Conservation (phyloP, 1,140 invertebrate genomes). For the Drosophila persimilis region DNA sequence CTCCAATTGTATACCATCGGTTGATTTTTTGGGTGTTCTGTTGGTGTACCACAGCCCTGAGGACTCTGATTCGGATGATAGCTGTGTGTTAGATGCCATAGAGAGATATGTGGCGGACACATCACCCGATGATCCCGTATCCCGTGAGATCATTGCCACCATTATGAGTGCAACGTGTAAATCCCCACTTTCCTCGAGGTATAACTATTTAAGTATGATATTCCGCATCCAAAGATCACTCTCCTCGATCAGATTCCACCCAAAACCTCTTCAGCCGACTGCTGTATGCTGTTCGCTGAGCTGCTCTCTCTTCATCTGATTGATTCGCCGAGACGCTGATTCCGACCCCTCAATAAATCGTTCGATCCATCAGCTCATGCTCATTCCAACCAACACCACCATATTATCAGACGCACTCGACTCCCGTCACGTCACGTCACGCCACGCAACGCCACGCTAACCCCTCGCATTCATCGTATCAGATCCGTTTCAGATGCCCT, state of each 20-base stretch:
- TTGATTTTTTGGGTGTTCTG: slow-evolving; percentile 50
- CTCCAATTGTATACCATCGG: slow-evolving; percentile 39
- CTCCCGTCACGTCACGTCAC: not conserved
- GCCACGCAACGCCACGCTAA: too few relatives aligned
- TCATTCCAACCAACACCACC: slow-evolving; percentile 11
- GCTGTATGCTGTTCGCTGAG: not conserved
- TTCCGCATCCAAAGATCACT: slow-evolving; percentile 43
- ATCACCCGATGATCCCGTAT: slow-evolving; percentile 47
- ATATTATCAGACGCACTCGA: slow-evolving; percentile 18
- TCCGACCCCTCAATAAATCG: not conserved
- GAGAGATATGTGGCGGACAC: slow-evolving; percentile 27
- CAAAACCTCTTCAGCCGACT: too few relatives aligned
- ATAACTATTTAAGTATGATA: slow-evolving; percentile 33
- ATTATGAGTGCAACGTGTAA: slow-evolving; percentile 37
- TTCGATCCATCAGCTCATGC: slow-evolving; percentile 7
- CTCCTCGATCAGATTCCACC: slow-evolving; percentile 15
- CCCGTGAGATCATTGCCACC: slow-evolving; percentile 43
- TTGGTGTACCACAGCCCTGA: slow-evolving; percentile 43
- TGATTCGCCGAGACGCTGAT: not conserved
- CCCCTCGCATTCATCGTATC: not conserved
- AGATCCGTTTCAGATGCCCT: slow-evolving; percentile 13
- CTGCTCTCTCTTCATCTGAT: slow-evolving; percentile 8
- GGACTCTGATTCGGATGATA: slow-evolving; percentile 71
- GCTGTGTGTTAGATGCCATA: slow-evolving; percentile 41
- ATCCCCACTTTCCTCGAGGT: slow-evolving; percentile 43